Evolutionary conservation across 2,113 vertebrate genomes (phyloP), one percentile per base, ranked within the genome.

Genomic region (Nothocercus nigrocapillus): DNA sequence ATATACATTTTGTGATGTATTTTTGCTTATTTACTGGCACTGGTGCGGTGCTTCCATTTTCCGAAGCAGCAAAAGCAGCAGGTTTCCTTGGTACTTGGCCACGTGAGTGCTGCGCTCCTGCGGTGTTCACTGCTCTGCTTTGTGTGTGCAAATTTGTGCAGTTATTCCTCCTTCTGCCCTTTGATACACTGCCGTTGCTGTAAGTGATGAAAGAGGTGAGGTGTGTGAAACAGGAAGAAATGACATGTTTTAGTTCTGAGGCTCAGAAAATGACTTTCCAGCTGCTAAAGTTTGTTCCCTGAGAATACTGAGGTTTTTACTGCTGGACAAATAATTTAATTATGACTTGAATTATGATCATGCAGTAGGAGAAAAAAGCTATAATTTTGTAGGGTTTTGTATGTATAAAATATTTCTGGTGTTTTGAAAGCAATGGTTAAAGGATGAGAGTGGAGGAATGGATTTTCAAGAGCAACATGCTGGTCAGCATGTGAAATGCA

Each of bases 1-100:
- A 34, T 62, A 4, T 19, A 27, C 3, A 0, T 24, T 87, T 30
- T 53, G 4, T 34, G 30, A 12, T 34, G 3, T 4, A 0, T 66
- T 67, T 70, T 73, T 81, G 56, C 75, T 72, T 58, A 21, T 3
- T 54, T 74, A 4, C 21, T 10, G 20, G 47, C 19, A 30, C 11
- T 84, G 25, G 34, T 30, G 32, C 66, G 25, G 32, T n/a, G n/a
- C 69, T 84, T 86, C 47, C 47, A 12, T 78, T 90, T 92, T 81
- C 59, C 72, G 61, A 34, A 20, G 13, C 3, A 34, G 45, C 80
- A 40, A 56, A 38, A 34, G 42, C 64, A 9, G 1, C 38, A 40
- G 66, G 22, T 84, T 64, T 69, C 32, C 51, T 69, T 38, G 22
- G 40, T 61, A 3, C 72, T 81, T 7, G 30, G 22, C 28, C 17